These are phyloP conservation scores for Parapsyche elsis DNA, from an alignment of 1,140 invertebrate genomes.

Conservation along the genomic window DNA sequence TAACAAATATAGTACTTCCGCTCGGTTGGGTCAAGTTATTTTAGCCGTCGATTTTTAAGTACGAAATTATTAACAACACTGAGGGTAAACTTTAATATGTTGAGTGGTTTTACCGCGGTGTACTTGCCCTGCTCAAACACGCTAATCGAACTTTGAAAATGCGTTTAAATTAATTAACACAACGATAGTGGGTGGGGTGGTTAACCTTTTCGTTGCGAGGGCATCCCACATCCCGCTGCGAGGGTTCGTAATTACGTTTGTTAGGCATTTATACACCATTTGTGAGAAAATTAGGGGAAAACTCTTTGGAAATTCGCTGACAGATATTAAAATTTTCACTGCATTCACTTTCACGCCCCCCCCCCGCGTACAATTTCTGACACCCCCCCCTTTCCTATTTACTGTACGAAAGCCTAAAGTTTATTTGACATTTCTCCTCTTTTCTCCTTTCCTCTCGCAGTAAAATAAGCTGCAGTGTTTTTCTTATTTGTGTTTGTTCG, in stretches of 20 bases:
- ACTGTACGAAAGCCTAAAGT: background rate
- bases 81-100: background rate
- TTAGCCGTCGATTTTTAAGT: too few species aligned
- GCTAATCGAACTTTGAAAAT: background rate
- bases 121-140: background rate
- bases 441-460: background rate
- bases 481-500: constrained; percentile 4
- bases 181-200: background rate
- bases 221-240: background rate
- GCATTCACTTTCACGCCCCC: background rate
- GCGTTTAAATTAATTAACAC: too few species aligned
- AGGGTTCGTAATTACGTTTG: constrained; percentile 42
- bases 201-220: background rate
- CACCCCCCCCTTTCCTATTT: too few species aligned
- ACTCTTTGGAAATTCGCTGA: constrained; percentile 35
- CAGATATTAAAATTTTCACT: constrained; percentile 44
- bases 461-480: background rate
- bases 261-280: constrained; percentile 49
- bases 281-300: constrained; percentile 29
- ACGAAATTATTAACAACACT: background rate
- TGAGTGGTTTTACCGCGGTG: background rate
- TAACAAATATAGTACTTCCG: too few species aligned
- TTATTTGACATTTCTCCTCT: background rate
- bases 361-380: too few species aligned
- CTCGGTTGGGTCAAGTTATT: too few species aligned